Base-by-base conservation (phyloP, 2,797 vertebrate species). In the Hemibagrus guttatus region DNA sequence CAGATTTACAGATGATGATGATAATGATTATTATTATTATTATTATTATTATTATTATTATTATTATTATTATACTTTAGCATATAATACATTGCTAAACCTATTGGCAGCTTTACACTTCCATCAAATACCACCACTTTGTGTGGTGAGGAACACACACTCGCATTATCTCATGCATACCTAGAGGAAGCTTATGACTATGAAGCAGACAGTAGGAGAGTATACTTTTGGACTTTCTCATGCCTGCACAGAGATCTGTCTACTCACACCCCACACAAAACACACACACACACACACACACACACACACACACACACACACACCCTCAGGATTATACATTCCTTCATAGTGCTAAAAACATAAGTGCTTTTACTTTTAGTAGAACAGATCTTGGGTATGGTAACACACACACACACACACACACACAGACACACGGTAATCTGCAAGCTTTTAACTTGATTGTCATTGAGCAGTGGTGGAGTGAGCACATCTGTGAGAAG, bases 401-500 rank as follows among this genome's bases (percentile, higher is more conserved):
- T 49, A 42, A 28, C 72, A 52, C 16, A 76, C n/a, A 76, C 49
- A 28, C 26, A 54, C 74, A 54, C 49, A 28, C 49, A 54, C 74
- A 72, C 39, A 46, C 42, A n/a, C 42, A 74, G n/a, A 54, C 17
- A 75, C 54, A 75, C 0, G 64, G 71, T 76, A 85, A 64, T 54
- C 84, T 78, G 59, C 21, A 54, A 66, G 72, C 84, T 66, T 63
- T 85, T 85, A 79, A 68, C 54, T 81, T 81, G 85, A 86, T 79
- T 71, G 54, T 85, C 64, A 86, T 86, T 86, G 78, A 72, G 78
- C 78, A 58, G 52, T 61, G 76, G 52, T 85, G 76, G 66, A 71
- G 58, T 81, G 85, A 81, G 39, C n/a, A 79, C 78, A 86, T 81
- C 85, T 86, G 85, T 86, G 80, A 86, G 68, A 71, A 82, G 69